phyloP scores from a whole-genome alignment of 2,888 invertebrate genomes.

The Chromoteleia sp. region DNA sequence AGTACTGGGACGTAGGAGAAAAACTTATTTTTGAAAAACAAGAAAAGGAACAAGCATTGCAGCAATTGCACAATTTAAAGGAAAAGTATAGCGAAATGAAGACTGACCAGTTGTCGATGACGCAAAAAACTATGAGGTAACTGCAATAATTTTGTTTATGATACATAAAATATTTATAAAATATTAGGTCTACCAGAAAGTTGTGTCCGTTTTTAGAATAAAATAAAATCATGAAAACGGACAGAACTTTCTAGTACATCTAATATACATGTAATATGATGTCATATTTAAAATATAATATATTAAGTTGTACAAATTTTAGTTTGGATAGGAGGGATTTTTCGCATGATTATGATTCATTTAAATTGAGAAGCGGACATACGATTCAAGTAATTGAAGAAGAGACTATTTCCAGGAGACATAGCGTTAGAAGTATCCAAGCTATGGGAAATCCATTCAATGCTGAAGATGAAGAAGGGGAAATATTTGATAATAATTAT shows the following conservation, averaged over 20 bases:
- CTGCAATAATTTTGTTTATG: conserved; percentile 10
- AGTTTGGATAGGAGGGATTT: conserved; percentile 76
- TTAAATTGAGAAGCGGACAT: conserved; percentile 52
- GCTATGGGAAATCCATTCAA: conserved; percentile 82
- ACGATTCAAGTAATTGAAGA: conserved; percentile 75
- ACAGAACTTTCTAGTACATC: too few relatives aligned
- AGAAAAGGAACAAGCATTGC: conserved; percentile 86
- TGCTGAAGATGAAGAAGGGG: conserved; percentile 93
- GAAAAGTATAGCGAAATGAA: conserved; percentile 54
- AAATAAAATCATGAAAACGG: too few relatives aligned
- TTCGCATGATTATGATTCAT: conserved; percentile 60
- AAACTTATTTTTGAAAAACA: conserved; percentile 87
- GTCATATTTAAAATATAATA: not conserved
- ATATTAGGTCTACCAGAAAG: too few relatives aligned
- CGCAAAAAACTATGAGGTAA: conserved; percentile 76
- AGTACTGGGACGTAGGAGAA: conserved; percentile 88
- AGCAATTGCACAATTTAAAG: conserved; percentile 78
- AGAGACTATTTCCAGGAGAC: conserved; percentile 77
- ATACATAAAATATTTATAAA: too few relatives aligned
- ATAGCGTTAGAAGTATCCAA: conserved; percentile 80
- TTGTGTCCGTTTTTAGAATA: too few relatives aligned
- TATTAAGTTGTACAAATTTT: conserved; percentile 39
- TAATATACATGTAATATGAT: too few relatives aligned
- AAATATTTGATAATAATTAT: conserved; percentile 93
- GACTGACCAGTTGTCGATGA: conserved; percentile 45